phyloP scores from a whole-genome alignment of 2,797 vertebrate genomes.

The Oreortyx pictus region DNA sequence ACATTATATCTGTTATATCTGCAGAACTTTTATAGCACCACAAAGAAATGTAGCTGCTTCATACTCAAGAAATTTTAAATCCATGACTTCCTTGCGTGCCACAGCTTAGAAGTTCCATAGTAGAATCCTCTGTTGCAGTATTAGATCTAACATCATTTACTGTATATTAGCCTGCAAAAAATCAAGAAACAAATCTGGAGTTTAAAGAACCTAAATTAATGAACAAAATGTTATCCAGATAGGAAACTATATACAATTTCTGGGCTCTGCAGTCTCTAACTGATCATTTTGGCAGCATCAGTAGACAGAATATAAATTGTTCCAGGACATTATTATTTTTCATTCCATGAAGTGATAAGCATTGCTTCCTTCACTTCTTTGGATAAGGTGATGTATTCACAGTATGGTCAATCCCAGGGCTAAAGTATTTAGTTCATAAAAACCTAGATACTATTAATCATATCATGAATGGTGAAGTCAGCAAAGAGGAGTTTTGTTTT shows the following conservation, averaged over 20 bases:
- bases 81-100: constrained; percentile 4
- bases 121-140: constrained; percentile 7
- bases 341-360: constrained; percentile 15
- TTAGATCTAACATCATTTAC: constrained; percentile 1
- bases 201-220: not conserved
- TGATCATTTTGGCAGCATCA: not conserved
- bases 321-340: constrained; percentile 17
- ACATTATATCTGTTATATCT: not conserved
- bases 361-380: constrained; percentile 51
- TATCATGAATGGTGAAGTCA: constrained; percentile 16
- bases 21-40: not conserved
- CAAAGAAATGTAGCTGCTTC: not conserved
- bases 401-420: constrained; percentile 46
- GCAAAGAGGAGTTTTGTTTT: constrained; percentile 39
- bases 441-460: constrained; percentile 64
- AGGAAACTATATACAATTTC: not conserved
- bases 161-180: not conserved
- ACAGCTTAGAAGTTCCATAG: not conserved
- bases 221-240: not conserved
- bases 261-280: not conserved
- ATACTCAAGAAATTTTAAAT: not conserved
- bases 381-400: constrained; percentile 54
- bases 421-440: constrained; percentile 64
- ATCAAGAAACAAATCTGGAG: constrained; percentile 10
- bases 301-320: constrained; percentile 46